Base-by-base conservation (phyloP, 2,113 vertebrate species). In the Calyptomena viridis region DNA sequence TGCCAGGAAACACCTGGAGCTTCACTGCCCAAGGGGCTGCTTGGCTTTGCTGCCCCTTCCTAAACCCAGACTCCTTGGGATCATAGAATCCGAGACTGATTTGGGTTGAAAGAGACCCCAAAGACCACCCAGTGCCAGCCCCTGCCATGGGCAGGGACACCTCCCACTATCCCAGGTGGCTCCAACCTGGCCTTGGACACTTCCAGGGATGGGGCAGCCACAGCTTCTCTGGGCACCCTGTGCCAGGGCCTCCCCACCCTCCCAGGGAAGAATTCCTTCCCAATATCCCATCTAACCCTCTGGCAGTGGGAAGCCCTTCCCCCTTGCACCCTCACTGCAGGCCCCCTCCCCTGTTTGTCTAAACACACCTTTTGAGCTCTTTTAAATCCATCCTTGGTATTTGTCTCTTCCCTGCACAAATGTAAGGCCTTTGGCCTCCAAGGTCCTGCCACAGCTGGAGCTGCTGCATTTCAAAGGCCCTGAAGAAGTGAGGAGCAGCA, bases 141-240 rank as follows among this genome's bases (percentile, higher is more conserved):
- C 23, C 28, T 66, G 18, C 33, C 42, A 1, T 12, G 8, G 31
- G 14, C 33, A 46, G 37, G n/a, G 23, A 8, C 44, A 74, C 3
- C 8, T 81, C 11, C 44, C 23, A 6, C 15, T 1, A 1, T 0
- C 52, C 68, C 86, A 59, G 44, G 7, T 0, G 59, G 28, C 33
- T 67, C 52, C 52, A 66, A 0, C 52, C 22, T 24, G 33, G 14
- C 27, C 27, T 59, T 1, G 44, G 37, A 28, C 60, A 44, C 19
- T 33, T 2, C 28, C 44, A 71, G n/a, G 12, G 56, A 24, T 33
- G 11, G 44, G 19, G 10, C 10, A 82, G 46, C 28, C 53, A 53
- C 60, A 67, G 10, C 20, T 82, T 9, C 77, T 39, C 53, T 60
- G 60, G 33, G 4, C 10, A 67, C 9, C 7, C 13, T 71, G 52